These are phyloP conservation scores for Palaemon carinicauda DNA, from an alignment of 1,140 invertebrate genomes.

Conservation along the genomic window DNA sequence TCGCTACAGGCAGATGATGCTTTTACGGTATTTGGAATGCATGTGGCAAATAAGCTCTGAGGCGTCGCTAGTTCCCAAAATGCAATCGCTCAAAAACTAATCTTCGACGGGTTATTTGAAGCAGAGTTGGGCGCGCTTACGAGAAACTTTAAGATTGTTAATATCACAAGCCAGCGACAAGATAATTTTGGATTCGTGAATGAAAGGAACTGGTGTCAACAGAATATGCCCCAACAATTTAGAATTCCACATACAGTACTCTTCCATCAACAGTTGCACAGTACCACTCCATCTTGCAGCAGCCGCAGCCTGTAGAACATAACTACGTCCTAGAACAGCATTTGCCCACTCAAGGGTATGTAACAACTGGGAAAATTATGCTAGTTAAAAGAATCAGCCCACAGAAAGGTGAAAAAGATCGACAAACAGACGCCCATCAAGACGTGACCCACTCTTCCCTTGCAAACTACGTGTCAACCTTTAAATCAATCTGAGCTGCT, in stretches of 20 bases:
- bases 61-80: slow-evolving; percentile 3
- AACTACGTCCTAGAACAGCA: slow-evolving; percentile 3
- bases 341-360: background rate
- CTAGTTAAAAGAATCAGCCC: background rate
- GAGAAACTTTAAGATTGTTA: slow-evolving; percentile 9
- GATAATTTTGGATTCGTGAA: slow-evolving; percentile 12
- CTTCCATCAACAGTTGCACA: slow-evolving; percentile 17
- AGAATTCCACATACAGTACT: slow-evolving; percentile 13
- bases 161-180: slow-evolving; percentile 14
- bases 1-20: slow-evolving; percentile 13
- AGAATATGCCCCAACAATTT: slow-evolving; percentile 17
- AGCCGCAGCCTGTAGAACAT: slow-evolving; percentile 11
- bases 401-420: slow-evolving; percentile 4
- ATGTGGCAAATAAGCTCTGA: slow-evolving; percentile 8
- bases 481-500: slow-evolving; percentile 10
- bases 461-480: slow-evolving; percentile 7
- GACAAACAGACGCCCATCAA: slow-evolving; percentile 7
- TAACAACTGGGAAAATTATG: slow-evolving; percentile 8
- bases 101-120: slow-evolving; percentile 1
- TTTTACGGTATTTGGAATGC: slow-evolving; percentile 6
- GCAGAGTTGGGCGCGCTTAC: slow-evolving; percentile 6
- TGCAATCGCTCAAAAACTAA: slow-evolving; percentile 10
- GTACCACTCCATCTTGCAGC: slow-evolving; percentile 14
- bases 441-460: slow-evolving; percentile 10
- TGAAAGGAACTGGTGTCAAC: slow-evolving; percentile 10